These are phyloP conservation scores for Uropetala carovei DNA, from an alignment of 2,888 invertebrate genomes.

Conservation along the genomic window DNA sequence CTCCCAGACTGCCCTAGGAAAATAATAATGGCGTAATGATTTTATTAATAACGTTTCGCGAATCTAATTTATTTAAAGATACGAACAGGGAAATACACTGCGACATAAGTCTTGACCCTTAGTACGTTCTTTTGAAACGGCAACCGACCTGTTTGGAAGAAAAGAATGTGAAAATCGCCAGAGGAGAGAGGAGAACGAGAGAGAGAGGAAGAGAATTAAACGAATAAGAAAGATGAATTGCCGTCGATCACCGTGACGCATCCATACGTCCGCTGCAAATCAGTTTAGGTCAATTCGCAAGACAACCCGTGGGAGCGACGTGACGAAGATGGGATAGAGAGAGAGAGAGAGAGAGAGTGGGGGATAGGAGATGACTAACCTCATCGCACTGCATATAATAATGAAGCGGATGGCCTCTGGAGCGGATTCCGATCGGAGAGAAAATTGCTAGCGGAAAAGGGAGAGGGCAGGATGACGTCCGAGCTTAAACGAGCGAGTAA, in stretches of 20 bases:
- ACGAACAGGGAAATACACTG: no score
- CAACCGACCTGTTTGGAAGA: not conserved
- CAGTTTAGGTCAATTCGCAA: slow-evolving; percentile 23
- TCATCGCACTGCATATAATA: not conserved
- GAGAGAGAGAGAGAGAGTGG: not conserved
- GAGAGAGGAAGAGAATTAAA: not conserved
- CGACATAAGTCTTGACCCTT: not conserved
- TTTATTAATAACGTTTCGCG: no score
- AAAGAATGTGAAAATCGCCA: not conserved
- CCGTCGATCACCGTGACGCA: not conserved
- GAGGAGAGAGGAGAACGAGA: not conserved
- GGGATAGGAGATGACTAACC: not conserved
- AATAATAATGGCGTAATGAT: no score
- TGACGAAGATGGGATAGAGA: not conserved
- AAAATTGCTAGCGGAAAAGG: not conserved
- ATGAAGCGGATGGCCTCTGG: not conserved
- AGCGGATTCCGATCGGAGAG: not conserved
- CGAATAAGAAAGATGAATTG: not conserved
- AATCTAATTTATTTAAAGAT: no score
- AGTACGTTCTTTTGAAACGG: no score
- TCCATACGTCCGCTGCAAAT: slow-evolving; percentile 23
- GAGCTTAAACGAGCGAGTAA: not conserved
- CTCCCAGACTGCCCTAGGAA: no score
- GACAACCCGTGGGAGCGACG: not conserved
- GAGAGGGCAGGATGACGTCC: not conserved